These are phyloP conservation scores for Dendropsophus ebraccatus DNA, from an alignment of 2,113 vertebrate genomes.

Conservation along the genomic window DNA sequence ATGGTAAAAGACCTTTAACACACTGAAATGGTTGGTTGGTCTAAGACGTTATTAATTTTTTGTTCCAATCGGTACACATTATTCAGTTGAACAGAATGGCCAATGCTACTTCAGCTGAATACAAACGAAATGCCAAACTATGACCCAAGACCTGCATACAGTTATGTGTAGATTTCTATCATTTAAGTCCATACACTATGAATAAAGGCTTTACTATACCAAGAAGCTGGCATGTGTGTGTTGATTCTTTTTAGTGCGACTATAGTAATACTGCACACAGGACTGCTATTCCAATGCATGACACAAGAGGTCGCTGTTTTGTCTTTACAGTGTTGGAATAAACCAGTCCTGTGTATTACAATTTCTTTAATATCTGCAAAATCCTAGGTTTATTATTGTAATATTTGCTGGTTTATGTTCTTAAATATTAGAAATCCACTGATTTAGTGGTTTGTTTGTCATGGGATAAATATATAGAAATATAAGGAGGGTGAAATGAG, in stretches of 20 bases:
- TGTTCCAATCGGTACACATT: too few species aligned
- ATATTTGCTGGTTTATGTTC: background rate
- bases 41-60: too few species aligned
- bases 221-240: too few species aligned
- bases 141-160: background rate
- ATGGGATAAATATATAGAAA: background rate
- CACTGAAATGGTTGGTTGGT: too few species aligned
- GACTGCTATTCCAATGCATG: background rate
- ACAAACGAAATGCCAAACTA: background rate
- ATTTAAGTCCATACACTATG: too few species aligned
- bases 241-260: background rate
- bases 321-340: background rate
- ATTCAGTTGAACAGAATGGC: too few species aligned
- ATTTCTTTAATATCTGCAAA: background rate
- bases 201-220: too few species aligned
- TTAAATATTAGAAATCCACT: background rate
- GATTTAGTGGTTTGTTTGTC: background rate
- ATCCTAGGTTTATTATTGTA: background rate
- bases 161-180: background rate
- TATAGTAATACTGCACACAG: background rate
- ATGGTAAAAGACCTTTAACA: too few species aligned
- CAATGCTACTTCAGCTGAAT: too few species aligned
- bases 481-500: too few species aligned
- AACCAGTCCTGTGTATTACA: background rate
- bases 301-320: conserved; percentile 4